Percentiles rank a stretch among this genome's conserved stretches.
These are phyloP conservation scores for Hypolimnas misippus DNA, from an alignment of 2,888 invertebrate species.

Conservation along the genomic window DNA sequence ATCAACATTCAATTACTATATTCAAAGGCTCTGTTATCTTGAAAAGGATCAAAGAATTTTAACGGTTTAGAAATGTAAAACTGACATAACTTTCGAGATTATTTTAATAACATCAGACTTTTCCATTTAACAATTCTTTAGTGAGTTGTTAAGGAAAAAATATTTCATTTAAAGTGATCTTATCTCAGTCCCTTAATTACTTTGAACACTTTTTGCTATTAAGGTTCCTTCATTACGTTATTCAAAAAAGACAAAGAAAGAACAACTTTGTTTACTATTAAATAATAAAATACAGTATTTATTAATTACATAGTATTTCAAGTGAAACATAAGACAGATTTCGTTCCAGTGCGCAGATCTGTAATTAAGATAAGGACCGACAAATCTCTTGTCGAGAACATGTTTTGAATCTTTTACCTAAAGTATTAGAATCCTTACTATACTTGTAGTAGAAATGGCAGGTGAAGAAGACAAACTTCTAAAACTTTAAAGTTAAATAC, in stretches of 20 bases:
- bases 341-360: slow-evolving; percentile 25
- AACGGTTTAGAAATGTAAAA: neutral
- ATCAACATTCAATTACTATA: neutral
- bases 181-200: slow-evolving; percentile 1
- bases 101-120: slow-evolving; percentile 3
- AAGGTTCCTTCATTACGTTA: neutral
- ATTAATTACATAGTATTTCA: slow-evolving; percentile 22
- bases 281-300: slow-evolving; percentile 14
- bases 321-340: slow-evolving; percentile 26
- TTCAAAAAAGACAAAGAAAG: neutral
- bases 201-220: neutral
- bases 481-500: no score
- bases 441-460: slow-evolving; percentile 20
- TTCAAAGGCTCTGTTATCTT: neutral
- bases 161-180: neutral
- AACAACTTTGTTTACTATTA: slow-evolving; percentile 2
- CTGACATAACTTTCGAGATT: neutral
- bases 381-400: slow-evolving; percentile 32
- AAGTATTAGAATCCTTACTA: slow-evolving; percentile 13
- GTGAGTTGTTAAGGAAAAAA: neutral
- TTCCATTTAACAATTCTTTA: slow-evolving; percentile 3
- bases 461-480: slow-evolving; percentile 11
- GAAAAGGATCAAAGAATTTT: neutral
- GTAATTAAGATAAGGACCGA: slow-evolving; percentile 33
- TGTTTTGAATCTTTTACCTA: slow-evolving; percentile 30